Conservation (phyloP, 2,113 vertebrate species). For the Scomber scombrus region DNA sequence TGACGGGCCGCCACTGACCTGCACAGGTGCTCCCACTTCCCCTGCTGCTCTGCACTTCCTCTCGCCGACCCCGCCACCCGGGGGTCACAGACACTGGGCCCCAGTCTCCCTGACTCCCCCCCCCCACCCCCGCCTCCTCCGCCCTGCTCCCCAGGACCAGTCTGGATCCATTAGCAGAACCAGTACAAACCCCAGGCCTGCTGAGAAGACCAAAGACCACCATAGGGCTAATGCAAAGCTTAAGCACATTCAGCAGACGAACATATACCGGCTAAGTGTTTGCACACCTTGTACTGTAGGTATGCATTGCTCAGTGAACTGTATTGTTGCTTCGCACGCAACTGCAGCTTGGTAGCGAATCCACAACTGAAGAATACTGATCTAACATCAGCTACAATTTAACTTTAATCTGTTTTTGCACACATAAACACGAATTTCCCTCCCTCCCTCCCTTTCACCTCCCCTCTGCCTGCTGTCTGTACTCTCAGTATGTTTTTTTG, state of each 20-base stretch:
- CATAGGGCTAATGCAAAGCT: conserved; percentile 44
- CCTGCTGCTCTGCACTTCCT: conserved; percentile 87
- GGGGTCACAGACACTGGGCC: conserved; percentile 68
- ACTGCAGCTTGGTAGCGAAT: background rate
- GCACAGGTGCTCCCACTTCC: conserved; percentile 90
- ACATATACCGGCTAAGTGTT: conserved; percentile 42
- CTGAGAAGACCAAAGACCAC: conserved; percentile 64
- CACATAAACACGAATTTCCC: conserved; percentile 40
- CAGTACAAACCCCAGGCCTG: conserved; percentile 61
- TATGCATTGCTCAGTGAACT: conserved; percentile 14
- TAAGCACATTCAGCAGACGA: conserved; percentile 30
- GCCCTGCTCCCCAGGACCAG: conserved; percentile 49
- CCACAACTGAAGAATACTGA: background rate
- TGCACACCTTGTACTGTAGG: conserved; percentile 40
- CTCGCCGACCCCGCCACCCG: conserved; percentile 61
- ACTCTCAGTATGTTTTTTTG: conserved; percentile 57
- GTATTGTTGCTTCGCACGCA: conserved; percentile 3
- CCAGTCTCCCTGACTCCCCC: conserved; percentile 13
- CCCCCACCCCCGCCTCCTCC: conserved; percentile 6
- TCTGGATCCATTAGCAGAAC: conserved; percentile 73
- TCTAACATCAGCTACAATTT: conserved; percentile 12
- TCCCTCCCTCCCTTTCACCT: conserved; percentile 32
- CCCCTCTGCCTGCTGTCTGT: conserved; percentile 49
- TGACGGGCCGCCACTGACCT: conserved; percentile 89
- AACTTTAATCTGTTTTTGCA: conserved; percentile 46